phyloP scores from a whole-genome alignment of 1,140 invertebrate species.

The Drosophila kepulauana region DNA sequence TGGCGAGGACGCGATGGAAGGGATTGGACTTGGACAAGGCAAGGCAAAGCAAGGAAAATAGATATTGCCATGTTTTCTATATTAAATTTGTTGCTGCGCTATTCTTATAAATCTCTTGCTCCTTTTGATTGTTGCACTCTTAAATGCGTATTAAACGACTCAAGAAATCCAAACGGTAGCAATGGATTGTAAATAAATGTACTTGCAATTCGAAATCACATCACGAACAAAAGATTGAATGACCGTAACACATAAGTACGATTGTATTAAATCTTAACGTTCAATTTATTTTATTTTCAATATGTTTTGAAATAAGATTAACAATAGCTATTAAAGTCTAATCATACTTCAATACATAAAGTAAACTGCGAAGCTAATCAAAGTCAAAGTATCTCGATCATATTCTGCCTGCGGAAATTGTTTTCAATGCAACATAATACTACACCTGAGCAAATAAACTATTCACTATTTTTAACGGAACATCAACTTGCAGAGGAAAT shows the following conservation, averaged over 20 bases:
- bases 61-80: slow-evolving; percentile 32
- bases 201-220: slow-evolving; percentile 3
- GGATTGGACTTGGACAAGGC: background rate
- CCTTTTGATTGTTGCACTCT: slow-evolving; percentile 25
- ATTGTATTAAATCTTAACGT: too few relatives aligned
- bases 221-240: background rate
- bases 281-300: too few relatives aligned
- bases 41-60: background rate
- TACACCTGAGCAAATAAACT: background rate
- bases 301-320: too few relatives aligned
- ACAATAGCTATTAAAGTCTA: too few relatives aligned
- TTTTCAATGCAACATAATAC: too few relatives aligned
- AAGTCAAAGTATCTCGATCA: too few relatives aligned
- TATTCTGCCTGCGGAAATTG: too few relatives aligned
- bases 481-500: background rate
- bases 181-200: slow-evolving; percentile 20
- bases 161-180: slow-evolving; percentile 1
- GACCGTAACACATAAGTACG: background rate
- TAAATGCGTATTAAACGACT: slow-evolving; percentile 17
- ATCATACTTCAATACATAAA: too few relatives aligned
- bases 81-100: slow-evolving; percentile 35
- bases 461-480: background rate
- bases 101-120: slow-evolving; percentile 4
- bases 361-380: too few relatives aligned
- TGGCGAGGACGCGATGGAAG: background rate